Evolutionary conservation across 2,113 vertebrate genomes (phyloP).

Genomic region (Picathartes gymnocephalus): DNA sequence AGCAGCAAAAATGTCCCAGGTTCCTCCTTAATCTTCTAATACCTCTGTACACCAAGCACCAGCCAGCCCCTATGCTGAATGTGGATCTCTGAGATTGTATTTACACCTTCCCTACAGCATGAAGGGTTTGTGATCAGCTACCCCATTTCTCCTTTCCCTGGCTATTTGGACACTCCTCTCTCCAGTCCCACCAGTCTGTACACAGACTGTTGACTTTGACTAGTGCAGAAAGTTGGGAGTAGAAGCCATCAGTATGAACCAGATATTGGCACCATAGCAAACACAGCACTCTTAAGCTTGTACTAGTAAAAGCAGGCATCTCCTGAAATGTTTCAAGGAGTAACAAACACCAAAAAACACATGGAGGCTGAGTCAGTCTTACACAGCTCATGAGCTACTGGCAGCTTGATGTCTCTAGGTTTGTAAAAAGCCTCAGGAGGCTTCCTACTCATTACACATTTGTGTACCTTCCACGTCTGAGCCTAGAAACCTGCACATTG

Average conservation of each 20-base stretch:
- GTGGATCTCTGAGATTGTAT: not conserved
- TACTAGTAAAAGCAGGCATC: not conserved
- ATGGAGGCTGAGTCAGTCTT: conserved; percentile 45
- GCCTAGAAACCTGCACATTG: not conserved
- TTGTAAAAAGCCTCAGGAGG: conserved; percentile 13
- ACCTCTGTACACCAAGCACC: not conserved
- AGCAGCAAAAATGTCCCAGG: not conserved
- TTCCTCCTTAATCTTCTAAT: not conserved
- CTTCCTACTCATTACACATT: conserved; percentile 40
- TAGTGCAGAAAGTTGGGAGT: not conserved
- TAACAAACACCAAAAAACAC: not conserved
- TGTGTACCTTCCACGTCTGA: not conserved
- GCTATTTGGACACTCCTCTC: not conserved
- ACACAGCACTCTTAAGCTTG: not conserved
- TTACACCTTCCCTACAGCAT: not conserved
- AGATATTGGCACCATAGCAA: not conserved
- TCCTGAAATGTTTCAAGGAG: not conserved
- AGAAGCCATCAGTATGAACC: not conserved
- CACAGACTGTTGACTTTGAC: not conserved
- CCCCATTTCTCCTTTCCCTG: not conserved
- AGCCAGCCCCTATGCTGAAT: not conserved
- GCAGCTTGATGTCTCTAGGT: conserved; percentile 4
- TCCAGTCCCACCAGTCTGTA: not conserved
- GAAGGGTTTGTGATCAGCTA: not conserved
- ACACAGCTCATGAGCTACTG: conserved; percentile 28